Evolutionary conservation across 2,113 vertebrate species (phyloP).

Genomic region (Lepus europaeus): DNA sequence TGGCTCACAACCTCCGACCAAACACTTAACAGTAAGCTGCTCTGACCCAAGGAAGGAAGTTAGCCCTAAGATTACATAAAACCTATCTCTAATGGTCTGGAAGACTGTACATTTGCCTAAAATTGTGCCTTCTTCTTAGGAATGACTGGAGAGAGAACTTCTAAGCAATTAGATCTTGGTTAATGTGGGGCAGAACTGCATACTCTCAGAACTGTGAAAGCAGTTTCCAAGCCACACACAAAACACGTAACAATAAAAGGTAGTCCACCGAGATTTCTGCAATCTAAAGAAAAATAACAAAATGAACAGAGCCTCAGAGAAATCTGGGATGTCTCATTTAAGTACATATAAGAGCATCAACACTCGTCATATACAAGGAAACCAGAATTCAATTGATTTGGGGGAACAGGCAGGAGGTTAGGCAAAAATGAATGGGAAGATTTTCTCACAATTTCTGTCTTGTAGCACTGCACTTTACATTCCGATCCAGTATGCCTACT

Average conservation of each 20-base stretch:
- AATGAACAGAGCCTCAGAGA: conserved; percentile 28
- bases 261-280: background rate
- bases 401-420: no score
- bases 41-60: background rate
- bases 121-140: background rate
- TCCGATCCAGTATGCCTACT: no score
- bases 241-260: background rate
- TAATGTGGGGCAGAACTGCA: background rate
- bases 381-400: background rate
- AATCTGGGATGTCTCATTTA: background rate
- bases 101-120: background rate
- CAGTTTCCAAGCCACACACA: background rate
- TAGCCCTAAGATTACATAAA: conserved; percentile 44
- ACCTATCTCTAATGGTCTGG: background rate
- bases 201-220: background rate
- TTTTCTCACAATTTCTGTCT: no score
- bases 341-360: background rate
- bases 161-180: background rate
- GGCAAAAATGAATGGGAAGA: no score
- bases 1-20: conserved; percentile 26
- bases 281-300: background rate
- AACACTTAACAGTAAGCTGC: background rate
- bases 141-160: conserved; percentile 9
- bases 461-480: no score
- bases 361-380: background rate